phyloP scores from a whole-genome alignment of 2,888 invertebrate species.

The Disparrhopalites patrizii region DNA sequence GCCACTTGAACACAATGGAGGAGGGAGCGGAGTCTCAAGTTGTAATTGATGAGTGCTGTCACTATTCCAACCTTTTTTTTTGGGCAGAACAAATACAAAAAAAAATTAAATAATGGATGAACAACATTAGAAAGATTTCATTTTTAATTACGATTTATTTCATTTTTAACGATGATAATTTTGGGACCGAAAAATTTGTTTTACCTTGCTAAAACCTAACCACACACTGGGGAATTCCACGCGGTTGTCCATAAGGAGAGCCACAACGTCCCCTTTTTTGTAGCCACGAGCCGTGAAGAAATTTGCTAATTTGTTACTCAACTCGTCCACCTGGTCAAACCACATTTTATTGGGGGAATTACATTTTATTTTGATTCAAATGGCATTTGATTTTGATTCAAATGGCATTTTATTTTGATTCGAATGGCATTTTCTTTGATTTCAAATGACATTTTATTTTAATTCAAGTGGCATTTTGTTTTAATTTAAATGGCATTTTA shows the following conservation, averaged over 20 bases:
- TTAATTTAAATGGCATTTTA: too few species aligned
- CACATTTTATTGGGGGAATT: neutral
- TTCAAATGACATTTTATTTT: too few species aligned
- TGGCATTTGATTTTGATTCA: too few species aligned
- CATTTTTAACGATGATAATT: neutral
- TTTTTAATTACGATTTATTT: neutral
- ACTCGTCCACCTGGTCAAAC: conserved; percentile 69
- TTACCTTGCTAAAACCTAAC: conserved; percentile 71
- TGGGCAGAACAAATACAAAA: too few species aligned
- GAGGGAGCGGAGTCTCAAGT: conserved; percentile 75
- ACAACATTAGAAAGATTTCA: too few species aligned
- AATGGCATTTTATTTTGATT: too few species aligned
- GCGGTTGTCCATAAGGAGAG: conserved; percentile 83
- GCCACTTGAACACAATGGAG: conserved; percentile 82
- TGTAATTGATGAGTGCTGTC: conserved; percentile 88
- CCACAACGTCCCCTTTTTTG: conserved; percentile 81
- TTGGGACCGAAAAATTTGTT: too few species aligned
- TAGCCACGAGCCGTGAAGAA: conserved; percentile 73
- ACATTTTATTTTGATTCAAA: neutral
- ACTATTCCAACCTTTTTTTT: conserved; percentile 79
- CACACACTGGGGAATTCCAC: conserved; percentile 88
- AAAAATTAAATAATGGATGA: too few species aligned
- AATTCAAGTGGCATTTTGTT: too few species aligned
- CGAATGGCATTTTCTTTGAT: too few species aligned
- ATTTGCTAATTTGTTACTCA: conserved; percentile 75